Conservation (phyloP, 2,113 vertebrate species). For the Pluvialis apricaria region DNA sequence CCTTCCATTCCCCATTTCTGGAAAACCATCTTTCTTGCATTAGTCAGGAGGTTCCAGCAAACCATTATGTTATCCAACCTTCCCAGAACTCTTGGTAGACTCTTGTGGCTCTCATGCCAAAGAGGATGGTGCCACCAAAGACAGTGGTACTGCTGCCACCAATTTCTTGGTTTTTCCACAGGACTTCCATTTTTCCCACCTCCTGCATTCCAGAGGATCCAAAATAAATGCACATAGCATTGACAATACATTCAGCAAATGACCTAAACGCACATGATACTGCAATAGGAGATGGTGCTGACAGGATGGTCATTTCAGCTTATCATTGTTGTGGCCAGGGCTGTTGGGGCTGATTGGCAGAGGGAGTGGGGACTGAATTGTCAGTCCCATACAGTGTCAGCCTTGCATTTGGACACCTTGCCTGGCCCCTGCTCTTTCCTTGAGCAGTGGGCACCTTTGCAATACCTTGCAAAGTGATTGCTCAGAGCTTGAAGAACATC, state of each 20-base stretch:
- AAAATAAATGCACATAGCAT: not conserved
- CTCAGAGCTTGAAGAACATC: not conserved
- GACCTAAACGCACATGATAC: not conserved
- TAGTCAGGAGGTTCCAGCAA: not conserved
- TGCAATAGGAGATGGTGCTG: not conserved
- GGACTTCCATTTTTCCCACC: not conserved
- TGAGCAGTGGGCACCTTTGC: not conserved
- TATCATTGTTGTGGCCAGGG: not conserved
- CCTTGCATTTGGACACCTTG: not conserved
- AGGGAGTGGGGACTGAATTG: not conserved
- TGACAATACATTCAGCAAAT: not conserved
- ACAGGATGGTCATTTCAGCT: not conserved
- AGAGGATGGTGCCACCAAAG: not conserved
- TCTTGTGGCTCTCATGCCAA: not conserved
- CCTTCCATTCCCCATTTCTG: not conserved
- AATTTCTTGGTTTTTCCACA: not conserved
- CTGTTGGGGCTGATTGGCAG: not conserved
- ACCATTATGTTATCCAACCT: not conserved
- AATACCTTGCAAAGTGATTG: not conserved
- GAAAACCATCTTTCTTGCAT: not conserved
- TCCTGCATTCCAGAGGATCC: not conserved
- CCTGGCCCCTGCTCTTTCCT: not conserved
- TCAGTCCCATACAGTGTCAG: not conserved
- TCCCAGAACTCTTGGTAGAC: not conserved
- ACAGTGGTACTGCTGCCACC: not conserved